Base-by-base conservation (phyloP, 2,888 invertebrate genomes). In the Eristalinus aeneus region DNA sequence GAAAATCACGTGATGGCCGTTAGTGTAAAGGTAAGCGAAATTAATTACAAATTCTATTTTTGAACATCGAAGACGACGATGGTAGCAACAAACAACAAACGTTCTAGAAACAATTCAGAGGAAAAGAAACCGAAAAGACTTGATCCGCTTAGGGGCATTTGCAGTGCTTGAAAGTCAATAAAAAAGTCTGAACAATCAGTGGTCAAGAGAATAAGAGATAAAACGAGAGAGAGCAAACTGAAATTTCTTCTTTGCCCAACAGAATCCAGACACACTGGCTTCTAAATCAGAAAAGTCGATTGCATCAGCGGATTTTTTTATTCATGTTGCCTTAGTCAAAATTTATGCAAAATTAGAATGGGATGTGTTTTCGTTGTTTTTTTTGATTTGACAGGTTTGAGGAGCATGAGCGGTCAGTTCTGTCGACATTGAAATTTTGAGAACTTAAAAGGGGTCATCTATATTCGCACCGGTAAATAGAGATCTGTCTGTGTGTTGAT, bases 21-120 rank as follows among this genome's bases (percentile, higher is more conserved):
- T 58, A 81, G 69, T 56, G 85, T 53, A 61, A 85, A 85, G 85
- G 85, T 85, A 81, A 77, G 73, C 69, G 20, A 36, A n/a, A 32
- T 54, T 39, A 32, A 11, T n/a, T 61, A 4, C 20, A n/a, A 63
- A 58, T 27, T 77, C 77, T 77, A 77, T 77, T 77, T 77, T 77
- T 77, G 71, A 56, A 69, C 36, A 22, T 54, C 46, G 2, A 27
- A 27, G 27, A 27, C 27, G 27, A 56, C 23, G 68, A 53, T 54
- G 9, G n/a, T 32, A 34, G 31, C 54, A 31, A 39, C 20, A 56
- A 69, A 77, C 71, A 77, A 69, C 69, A 64, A n/a, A 63, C 11
- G 8, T 39, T 76, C 20, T 20, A 39, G 11, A 39, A 54, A 39
- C n/a, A 23, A 64, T 20, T 36, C n/a, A 4, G 12, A 12, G 6